Percentiles rank a stretch among this genome's conserved stretches.
These are phyloP conservation scores for Formica exsecta DNA, from an alignment of 1,140 invertebrate genomes.

Conservation along the genomic window DNA sequence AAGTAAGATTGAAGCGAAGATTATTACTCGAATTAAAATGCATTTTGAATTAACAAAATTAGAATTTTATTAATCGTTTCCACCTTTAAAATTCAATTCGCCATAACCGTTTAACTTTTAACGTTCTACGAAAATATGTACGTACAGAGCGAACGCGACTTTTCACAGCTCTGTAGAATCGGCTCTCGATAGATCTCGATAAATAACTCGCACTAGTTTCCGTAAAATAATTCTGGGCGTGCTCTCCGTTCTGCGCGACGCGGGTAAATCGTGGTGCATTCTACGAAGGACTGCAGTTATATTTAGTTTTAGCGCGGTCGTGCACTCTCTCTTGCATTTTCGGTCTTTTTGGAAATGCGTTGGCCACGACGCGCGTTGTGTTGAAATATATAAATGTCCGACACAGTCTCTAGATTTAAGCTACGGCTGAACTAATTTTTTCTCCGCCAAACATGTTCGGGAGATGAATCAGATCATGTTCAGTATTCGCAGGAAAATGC, in stretches of 20 bases:
- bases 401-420: slow-evolving; percentile 13
- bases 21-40: not conserved
- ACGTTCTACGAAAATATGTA: not conserved
- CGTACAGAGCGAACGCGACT: not conserved
- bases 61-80: not conserved
- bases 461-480: not conserved
- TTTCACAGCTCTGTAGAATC: not conserved
- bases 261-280: slow-evolving; percentile 75
- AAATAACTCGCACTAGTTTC: slow-evolving; percentile 21
- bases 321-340: slow-evolving; percentile 78
- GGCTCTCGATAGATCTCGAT: not conserved
- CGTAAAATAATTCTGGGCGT: slow-evolving; percentile 55
- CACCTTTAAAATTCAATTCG: not conserved
- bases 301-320: slow-evolving; percentile 84
- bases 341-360: slow-evolving; percentile 83
- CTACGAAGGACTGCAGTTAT: slow-evolving; percentile 80
- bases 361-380: slow-evolving; percentile 56
- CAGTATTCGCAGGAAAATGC: not conserved
- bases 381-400: slow-evolving; percentile 28
- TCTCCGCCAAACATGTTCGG: not conserved
- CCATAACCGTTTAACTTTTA: not conserved
- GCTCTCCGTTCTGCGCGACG: slow-evolving; percentile 44
- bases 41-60: not conserved
- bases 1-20: not conserved
- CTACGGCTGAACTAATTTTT: slow-evolving; percentile 13